Conservation (phyloP, 2,113 vertebrate genomes). For the Corythaixoides concolor region DNA sequence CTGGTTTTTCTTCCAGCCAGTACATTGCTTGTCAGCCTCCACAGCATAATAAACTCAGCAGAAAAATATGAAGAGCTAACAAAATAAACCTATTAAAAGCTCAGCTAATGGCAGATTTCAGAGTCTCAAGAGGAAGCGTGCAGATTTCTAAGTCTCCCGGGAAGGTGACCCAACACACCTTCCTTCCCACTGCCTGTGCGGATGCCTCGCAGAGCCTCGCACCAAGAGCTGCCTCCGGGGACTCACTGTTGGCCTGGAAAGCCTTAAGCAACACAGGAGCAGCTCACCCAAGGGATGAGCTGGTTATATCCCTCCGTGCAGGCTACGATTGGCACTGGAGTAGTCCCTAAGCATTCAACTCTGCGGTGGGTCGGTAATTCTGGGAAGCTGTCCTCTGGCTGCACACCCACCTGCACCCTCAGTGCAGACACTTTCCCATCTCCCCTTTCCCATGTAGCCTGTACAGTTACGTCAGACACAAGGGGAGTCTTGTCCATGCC, state of each 20-base stretch:
- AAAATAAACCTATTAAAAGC: not conserved
- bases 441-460: not conserved
- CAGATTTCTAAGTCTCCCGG: not conserved
- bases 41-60: not conserved
- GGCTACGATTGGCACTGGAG: rapidly evolving
- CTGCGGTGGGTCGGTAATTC: not conserved
- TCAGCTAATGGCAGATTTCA: not conserved
- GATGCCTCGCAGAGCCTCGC: not conserved
- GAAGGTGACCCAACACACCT: not conserved
- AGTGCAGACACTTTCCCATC: not conserved
- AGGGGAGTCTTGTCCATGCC: not conserved
- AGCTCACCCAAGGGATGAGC: not conserved
- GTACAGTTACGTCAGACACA: not conserved
- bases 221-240: not conserved
- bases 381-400: not conserved
- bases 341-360: not conserved
- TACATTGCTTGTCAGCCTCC: not conserved
- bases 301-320: not conserved
- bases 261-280: not conserved
- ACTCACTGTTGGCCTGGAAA: not conserved
- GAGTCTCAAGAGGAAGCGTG: not conserved
- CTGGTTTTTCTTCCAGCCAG: not conserved
- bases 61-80: not conserved
- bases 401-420: not conserved
- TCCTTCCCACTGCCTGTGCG: not conserved